Base-by-base conservation (phyloP, 1,140 invertebrate genomes). In the Dysdera silvatica region DNA sequence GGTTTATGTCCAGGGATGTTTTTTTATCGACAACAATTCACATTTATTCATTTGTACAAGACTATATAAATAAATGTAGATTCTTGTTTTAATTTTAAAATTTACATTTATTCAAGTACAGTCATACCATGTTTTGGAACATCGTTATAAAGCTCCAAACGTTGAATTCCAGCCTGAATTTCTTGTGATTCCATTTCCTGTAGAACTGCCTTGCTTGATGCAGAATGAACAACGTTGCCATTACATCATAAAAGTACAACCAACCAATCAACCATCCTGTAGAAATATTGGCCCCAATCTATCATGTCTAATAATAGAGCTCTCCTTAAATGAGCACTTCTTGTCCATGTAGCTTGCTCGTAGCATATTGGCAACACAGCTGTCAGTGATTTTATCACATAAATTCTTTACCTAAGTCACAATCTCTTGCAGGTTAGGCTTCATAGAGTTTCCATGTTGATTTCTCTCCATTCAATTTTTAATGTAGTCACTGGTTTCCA, bases 321-420 rank as follows among this genome's bases (percentile, higher is more conserved):
- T 54, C 6, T 54, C 52, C 29, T 2, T 5, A 37, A 54, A 54
- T 33, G 31, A 32, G 31, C 2, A 2, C 1, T 54, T 32, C 20
- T 54, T 33, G 28, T 52, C 20, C 14, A 52, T 26, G 49, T 23
- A 52, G 26, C 26, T 23, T 32, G 26, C 49, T 52, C 26, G 49
- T 52, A 52, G 28, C 8, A 20, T 8, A 29, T 32, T 2, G 24
- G 52, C 52, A 54, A 54, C 33, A 54, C 28, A 54, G 6, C 7
- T 37, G 52, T 54, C 33, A 20, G 31, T 54, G 12, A 51, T 51
- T 51, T 51, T 51, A 29, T 51, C 29, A 23, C 48, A 51, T 51
- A 18, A 12, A 29, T 51, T 51, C 18, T 2, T 51, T 28, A 51
- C 48, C 18, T 28, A 51, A 51, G 6, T 26, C 14, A 51, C 2